Evolutionary conservation across 2,888 invertebrate species (phyloP).

Genomic region (Eurois occulta): DNA sequence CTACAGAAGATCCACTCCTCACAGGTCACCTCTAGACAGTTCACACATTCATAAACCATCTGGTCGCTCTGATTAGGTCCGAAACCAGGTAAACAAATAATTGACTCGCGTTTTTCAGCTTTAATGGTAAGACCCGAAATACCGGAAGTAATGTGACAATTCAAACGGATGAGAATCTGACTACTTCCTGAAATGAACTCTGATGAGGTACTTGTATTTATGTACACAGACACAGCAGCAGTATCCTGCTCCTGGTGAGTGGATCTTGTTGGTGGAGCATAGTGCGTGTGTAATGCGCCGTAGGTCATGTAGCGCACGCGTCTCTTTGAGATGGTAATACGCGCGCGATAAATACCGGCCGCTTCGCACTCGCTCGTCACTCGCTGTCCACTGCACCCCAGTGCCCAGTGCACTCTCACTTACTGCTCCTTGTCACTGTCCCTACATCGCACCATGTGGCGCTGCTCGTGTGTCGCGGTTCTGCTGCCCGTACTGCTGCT

Average conservation of each 20-base stretch:
- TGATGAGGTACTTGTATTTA: background rate
- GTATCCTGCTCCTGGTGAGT: background rate
- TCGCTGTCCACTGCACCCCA: slow-evolving; percentile 9
- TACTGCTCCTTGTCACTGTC: background rate
- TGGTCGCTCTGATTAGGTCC: background rate
- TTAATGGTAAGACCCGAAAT: background rate
- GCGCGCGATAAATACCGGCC: slow-evolving; percentile 34
- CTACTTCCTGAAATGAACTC: background rate
- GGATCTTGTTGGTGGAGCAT: background rate
- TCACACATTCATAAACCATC: background rate
- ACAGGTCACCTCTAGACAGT: background rate
- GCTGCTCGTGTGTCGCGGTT: slow-evolving; percentile 24
- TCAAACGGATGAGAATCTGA: background rate
- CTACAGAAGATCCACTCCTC: slow-evolving; percentile 33
- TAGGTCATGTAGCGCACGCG: background rate
- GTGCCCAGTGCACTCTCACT: slow-evolving; percentile 1
- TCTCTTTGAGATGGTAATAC: slow-evolving; percentile 52
- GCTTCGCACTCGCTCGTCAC: slow-evolving; percentile 8
- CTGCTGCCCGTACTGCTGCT: slow-evolving; percentile 46
- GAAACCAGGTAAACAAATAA: background rate
- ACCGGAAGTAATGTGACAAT: background rate
- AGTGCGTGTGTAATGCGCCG: background rate
- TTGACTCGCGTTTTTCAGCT: background rate
- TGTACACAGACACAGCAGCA: background rate
- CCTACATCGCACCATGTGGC: slow-evolving; percentile 16